phyloP scores from a whole-genome alignment of 1,140 invertebrate species.

The Octopus bimaculoides region DNA sequence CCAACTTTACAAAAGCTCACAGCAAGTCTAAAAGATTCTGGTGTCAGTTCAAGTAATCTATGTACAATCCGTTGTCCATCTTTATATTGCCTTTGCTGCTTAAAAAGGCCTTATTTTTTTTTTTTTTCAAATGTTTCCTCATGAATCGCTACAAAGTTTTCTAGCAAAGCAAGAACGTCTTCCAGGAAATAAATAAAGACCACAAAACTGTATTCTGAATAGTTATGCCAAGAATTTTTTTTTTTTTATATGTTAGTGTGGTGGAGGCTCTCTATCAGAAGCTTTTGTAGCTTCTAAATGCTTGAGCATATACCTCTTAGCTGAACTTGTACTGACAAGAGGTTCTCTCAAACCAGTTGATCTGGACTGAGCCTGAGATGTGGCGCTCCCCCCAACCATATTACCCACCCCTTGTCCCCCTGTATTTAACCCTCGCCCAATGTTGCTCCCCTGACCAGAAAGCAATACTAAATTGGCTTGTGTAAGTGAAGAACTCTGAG shows the following conservation, averaged over 20 bases:
- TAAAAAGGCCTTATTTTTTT: constrained; percentile 10
- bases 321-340: constrained; percentile 40
- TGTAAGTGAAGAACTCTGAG: background rate
- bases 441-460: constrained; percentile 6
- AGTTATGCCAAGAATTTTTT: constrained; percentile 8
- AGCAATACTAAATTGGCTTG: constrained; percentile 11
- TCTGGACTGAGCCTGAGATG: constrained; percentile 1
- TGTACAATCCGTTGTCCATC: constrained; percentile 13
- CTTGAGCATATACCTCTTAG: constrained; percentile 46
- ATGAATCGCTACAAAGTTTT: background rate
- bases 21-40: constrained; percentile 13
- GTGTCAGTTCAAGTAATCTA: constrained; percentile 3
- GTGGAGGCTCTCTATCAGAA: constrained; percentile 42
- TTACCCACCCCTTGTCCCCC: constrained; percentile 5
- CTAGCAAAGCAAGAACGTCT: constrained; percentile 14
- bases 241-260: constrained; percentile 27
- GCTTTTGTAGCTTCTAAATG: constrained; percentile 40
- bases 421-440: background rate
- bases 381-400: background rate
- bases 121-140: background rate
- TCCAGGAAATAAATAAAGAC: constrained; percentile 15
- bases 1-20: constrained; percentile 16
- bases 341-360: constrained; percentile 28
- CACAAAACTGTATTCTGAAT: constrained; percentile 14
- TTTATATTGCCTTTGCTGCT: background rate